Evolutionary conservation across 2,888 invertebrate genomes (phyloP), one percentile per base, ranked within the genome.

Genomic region (Pterostichus niger): DNA sequence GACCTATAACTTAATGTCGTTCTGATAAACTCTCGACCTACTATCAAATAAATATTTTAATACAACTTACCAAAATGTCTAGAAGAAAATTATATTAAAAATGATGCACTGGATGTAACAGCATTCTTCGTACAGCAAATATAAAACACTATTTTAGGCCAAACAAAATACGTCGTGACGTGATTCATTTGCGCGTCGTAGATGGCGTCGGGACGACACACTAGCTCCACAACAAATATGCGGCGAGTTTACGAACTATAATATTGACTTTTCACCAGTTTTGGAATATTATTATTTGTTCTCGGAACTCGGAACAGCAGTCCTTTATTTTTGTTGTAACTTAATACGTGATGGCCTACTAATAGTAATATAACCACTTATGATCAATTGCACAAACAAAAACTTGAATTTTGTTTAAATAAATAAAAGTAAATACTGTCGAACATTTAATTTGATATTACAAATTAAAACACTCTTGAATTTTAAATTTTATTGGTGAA

Each of bases 101-200:
- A 52, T 52, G 52, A 3, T 49, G 49, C 52, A 75, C 75, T 75
- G 17, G 31, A 52, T 52, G 52, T 56, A 15, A 40, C 40, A 6
- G 35, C 80, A 79, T 79, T 46, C 64, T 79, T 46, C 64, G 33
- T 64, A 54, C 17, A 75, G 59, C 75, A 75, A 54, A 73, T 73
- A 56, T 31, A 82, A 82, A 82, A 82, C 59, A 82, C 73, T 73
- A 35, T 59, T 75, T 82, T 82, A 82, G 82, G 82, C 82, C 82
- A 82, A 82, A 82, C 75, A 82, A 82, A 81, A 82, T 82, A 82
- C 75, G 54, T 71, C 24, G 71, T 73, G 82, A 75, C 82, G 73
- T 61, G 73, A 59, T 73, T 82, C 82, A 73, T 82, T 75, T 44
- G 61, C 59, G 61, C 75, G 61, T 82, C 75, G 46, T 31, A 82